phyloP scores from a whole-genome alignment of 1,140 invertebrate genomes.

The Mamestra configurata region DNA sequence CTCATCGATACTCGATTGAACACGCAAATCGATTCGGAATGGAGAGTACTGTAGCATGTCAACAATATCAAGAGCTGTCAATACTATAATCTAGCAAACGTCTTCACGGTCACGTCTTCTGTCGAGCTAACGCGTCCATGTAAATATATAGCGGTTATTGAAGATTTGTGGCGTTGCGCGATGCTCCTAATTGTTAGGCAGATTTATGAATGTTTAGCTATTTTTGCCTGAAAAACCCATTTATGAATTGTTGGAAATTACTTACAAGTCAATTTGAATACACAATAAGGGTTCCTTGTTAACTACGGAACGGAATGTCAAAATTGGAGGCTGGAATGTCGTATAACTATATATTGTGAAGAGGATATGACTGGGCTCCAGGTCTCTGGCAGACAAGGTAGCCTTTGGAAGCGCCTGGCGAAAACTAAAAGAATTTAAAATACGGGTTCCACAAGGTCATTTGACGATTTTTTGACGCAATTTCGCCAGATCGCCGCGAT shows the following conservation, averaged over 20 bases:
- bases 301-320: too few species aligned
- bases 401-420: too few species aligned
- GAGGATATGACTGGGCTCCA: too few species aligned
- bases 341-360: too few species aligned
- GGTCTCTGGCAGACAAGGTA: too few species aligned
- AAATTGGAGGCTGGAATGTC: too few species aligned
- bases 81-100: conserved; percentile 57
- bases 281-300: too few species aligned
- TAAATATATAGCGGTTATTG: conserved; percentile 33
- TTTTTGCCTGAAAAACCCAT: background rate
- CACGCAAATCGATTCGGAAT: conserved; percentile 19
- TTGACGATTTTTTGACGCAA: too few species aligned
- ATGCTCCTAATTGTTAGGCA: conserved; percentile 15
- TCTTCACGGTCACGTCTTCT: conserved; percentile 58
- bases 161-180: background rate
- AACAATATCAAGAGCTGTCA: conserved; percentile 35
- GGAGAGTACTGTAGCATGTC: conserved; percentile 6
- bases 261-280: too few species aligned
- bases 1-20: conserved; percentile 22
- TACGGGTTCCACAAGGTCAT: too few species aligned
- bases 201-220: background rate
- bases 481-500: too few species aligned
- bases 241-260: background rate
- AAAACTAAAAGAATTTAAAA: too few species aligned
- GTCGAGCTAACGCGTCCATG: conserved; percentile 22